phyloP scores from a whole-genome alignment of 2,113 vertebrate genomes.

The Tachysurus vachellii region DNA sequence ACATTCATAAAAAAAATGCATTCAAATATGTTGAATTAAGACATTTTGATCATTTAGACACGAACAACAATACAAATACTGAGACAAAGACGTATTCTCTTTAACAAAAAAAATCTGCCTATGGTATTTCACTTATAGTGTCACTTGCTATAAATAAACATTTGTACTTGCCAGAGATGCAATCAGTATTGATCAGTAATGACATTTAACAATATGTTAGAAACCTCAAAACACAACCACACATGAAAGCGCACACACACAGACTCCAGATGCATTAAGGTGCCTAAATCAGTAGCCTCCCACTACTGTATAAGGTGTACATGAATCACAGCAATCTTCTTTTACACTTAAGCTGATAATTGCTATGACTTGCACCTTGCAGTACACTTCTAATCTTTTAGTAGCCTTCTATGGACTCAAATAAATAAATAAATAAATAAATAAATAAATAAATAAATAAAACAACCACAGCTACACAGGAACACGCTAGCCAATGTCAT shows the following conservation, averaged over 20 bases:
- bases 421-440: too few relatives aligned
- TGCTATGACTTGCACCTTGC: not conserved
- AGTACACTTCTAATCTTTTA: not conserved
- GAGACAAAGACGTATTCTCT: not conserved
- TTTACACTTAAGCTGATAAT: not conserved
- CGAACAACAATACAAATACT: not conserved
- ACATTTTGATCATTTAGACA: conserved; percentile 28
- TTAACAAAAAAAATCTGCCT: not conserved
- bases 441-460: not conserved
- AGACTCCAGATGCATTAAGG: not conserved
- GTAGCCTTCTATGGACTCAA: not conserved
- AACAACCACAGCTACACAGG: not conserved
- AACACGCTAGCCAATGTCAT: not conserved
- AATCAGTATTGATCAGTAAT: not conserved
- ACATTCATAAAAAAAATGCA: not conserved
- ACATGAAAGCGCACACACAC: not conserved
- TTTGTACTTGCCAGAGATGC: not conserved
- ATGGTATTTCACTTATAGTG: not conserved
- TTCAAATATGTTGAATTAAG: not conserved
- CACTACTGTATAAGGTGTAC: not conserved
- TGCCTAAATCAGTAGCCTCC: not conserved
- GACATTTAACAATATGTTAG: not conserved
- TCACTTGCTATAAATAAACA: not conserved
- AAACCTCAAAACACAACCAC: not conserved
- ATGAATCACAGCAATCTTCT: not conserved